phyloP scores from a whole-genome alignment of 30 jellyfish, hydroid and myxozoan genomes.

The Nemopilema nomurai region DNA sequence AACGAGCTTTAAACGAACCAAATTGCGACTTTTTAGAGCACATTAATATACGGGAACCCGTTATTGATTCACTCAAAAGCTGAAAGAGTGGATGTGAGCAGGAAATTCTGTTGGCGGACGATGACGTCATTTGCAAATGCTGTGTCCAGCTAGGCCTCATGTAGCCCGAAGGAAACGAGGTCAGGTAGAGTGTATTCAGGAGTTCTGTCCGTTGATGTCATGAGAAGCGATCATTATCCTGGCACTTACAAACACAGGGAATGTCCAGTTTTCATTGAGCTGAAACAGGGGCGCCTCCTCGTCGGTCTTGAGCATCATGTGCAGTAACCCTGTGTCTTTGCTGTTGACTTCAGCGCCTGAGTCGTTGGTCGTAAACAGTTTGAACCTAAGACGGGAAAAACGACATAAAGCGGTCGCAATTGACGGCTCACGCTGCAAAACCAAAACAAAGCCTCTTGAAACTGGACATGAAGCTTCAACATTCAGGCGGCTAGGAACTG shows the following conservation, averaged over 20 bases:
- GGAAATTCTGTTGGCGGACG: not conserved
- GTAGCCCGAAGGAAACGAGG: no score
- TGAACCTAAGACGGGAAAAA: slow-evolving; percentile 44
- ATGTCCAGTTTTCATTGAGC: slow-evolving; percentile 80
- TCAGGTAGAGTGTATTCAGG: no score
- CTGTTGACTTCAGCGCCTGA: slow-evolving; percentile 62
- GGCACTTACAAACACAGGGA: slow-evolving; percentile 90
- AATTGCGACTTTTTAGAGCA: not conserved
- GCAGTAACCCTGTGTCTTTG: slow-evolving; percentile 72
- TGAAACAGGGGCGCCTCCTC: slow-evolving; percentile 80
- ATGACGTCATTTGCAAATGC: not conserved
- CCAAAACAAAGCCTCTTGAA: not conserved
- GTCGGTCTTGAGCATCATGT: slow-evolving; percentile 73
- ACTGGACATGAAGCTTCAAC: not conserved
- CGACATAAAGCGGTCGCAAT: not conserved
- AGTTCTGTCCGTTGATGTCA: slow-evolving; percentile 2
- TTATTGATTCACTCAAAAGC: not conserved
- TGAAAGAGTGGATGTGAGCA: not conserved
- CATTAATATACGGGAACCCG: not conserved
- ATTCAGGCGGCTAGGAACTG: not conserved
- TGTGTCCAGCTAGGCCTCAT: no score
- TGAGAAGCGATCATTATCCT: slow-evolving; percentile 72
- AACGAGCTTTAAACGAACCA: not conserved
- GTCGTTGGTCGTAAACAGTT: slow-evolving; percentile 69
- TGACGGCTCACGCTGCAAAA: not conserved